Evolutionary conservation across 2,113 vertebrate genomes (phyloP).

Genomic region (Ochotona curzoniae): DNA sequence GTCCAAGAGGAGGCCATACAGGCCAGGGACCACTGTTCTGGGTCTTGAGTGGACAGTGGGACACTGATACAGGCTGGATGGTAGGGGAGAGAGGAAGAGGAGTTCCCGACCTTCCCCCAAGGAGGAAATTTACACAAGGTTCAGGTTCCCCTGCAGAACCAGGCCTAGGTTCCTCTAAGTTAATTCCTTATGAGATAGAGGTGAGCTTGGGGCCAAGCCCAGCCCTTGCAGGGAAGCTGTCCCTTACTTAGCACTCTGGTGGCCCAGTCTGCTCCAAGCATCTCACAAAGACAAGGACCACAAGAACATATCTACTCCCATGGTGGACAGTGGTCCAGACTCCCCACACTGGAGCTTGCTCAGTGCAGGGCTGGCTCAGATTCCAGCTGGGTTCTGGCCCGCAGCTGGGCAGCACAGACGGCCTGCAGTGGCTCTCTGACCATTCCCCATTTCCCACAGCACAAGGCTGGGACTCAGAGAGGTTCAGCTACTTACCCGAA

Average conservation of each 20-base stretch:
- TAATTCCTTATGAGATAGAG: neutral
- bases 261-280: neutral
- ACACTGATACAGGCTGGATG: neutral
- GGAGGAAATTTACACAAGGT: neutral
- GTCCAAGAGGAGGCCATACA: neutral
- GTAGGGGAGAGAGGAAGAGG: accelerated
- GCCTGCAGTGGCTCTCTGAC: neutral
- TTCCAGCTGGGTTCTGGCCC: neutral
- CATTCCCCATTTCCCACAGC: neutral
- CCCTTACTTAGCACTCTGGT: neutral
- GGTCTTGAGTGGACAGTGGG: neutral
- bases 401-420: neutral
- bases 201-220: neutral
- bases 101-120: too few species aligned
- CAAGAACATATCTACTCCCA: neutral
- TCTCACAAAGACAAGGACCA: neutral
- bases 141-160: neutral
- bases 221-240: neutral
- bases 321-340: neutral
- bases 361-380: neutral
- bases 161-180: neutral
- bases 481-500: neutral
- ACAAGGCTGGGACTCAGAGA: neutral
- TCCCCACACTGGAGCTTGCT: neutral
- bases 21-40: neutral